Conservation (phyloP, 1,140 invertebrate genomes). For the Cylas formicarius region DNA sequence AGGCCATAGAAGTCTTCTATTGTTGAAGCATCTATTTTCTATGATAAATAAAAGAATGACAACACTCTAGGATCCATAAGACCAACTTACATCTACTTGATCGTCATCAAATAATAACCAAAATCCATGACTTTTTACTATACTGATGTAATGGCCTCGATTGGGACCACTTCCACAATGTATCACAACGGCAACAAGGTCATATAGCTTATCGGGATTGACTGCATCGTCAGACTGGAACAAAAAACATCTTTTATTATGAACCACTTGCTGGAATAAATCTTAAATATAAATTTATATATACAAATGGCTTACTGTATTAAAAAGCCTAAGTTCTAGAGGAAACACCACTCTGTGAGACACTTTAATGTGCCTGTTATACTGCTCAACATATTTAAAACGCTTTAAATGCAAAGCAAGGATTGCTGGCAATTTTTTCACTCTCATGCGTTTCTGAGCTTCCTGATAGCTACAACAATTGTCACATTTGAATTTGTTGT, state of each 20-base stretch:
- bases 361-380: constrained; percentile 97
- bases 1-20: constrained; percentile 99
- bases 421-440: constrained; percentile 97
- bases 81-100: constrained; percentile 92
- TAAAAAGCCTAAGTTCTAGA: constrained; percentile 93
- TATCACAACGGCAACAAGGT: constrained; percentile 97
- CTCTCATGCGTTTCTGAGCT: constrained; percentile 93
- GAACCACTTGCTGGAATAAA: background rate
- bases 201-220: constrained; percentile 95
- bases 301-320: constrained; percentile 68
- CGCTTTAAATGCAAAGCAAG: constrained; percentile 95
- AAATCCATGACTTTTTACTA: constrained; percentile 98
- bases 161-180: constrained; percentile 99
- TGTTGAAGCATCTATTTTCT: constrained; percentile 98
- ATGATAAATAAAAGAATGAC: constrained; percentile 38
- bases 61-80: background rate
- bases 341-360: constrained; percentile 99
- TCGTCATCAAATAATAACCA: constrained; percentile 99
- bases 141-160: constrained; percentile 98
- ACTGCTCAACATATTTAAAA: constrained; percentile 99
- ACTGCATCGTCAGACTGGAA: constrained; percentile 92
- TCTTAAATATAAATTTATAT: background rate
- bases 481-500: constrained; percentile 99
- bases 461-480: constrained; percentile 74
- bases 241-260: constrained; percentile 19